Evolutionary conservation across 2,113 vertebrate genomes (phyloP).

Genomic region (Anser cygnoides): DNA sequence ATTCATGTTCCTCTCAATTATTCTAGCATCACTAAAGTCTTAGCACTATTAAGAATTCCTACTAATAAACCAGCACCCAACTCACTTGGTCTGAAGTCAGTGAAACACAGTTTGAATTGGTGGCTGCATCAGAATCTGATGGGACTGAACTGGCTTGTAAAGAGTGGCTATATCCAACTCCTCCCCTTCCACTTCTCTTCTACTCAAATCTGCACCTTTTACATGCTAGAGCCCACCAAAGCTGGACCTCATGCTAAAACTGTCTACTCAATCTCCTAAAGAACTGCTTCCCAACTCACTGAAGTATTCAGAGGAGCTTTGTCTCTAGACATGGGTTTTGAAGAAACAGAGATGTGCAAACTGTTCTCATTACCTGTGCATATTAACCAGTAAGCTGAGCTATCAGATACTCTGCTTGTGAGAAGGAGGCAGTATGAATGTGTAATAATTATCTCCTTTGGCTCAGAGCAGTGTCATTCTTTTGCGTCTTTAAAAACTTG

Average conservation of each 20-base stretch:
- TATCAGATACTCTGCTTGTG: constrained; percentile 14
- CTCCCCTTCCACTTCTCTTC: background rate
- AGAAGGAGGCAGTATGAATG: background rate
- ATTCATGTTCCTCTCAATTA: background rate
- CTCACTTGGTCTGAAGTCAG: background rate
- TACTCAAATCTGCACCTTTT: background rate
- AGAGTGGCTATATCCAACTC: background rate
- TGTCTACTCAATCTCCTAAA: background rate
- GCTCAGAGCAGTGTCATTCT: background rate
- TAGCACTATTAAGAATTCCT: background rate
- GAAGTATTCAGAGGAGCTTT: background rate
- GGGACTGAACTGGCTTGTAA: background rate
- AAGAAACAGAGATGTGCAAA: background rate
- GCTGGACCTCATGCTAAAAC: background rate
- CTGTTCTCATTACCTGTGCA: fast-evolving
- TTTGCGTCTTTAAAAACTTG: background rate
- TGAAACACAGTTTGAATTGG: background rate
- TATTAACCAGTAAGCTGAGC: background rate
- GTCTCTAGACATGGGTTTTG: background rate
- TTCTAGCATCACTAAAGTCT: background rate
- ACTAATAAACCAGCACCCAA: background rate
- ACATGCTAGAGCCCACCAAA: background rate
- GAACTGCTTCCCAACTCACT: background rate
- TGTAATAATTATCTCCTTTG: constrained; percentile 16
- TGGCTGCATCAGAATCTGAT: background rate